Conservation (phyloP, 2,888 invertebrate species). For the Epiperipatus broadwayi region DNA sequence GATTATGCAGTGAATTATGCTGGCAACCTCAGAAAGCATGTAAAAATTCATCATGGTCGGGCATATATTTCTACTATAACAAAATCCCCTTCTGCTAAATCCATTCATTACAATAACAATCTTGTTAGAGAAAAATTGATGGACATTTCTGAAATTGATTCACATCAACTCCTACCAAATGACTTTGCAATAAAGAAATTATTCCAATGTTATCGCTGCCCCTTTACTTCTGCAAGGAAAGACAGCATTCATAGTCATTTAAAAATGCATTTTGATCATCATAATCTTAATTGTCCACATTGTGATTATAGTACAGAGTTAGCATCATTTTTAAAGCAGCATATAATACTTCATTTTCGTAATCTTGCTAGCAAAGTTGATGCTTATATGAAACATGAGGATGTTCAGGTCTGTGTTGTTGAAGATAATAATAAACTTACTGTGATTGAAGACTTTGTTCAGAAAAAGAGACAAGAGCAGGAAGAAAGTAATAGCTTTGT, state of each 20-base stretch:
- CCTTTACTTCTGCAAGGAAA: conserved; percentile 51
- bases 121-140: too few species aligned
- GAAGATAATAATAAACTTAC: too few species aligned
- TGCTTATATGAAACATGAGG: background rate
- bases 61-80: too few species aligned
- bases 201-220: conserved; percentile 54
- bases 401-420: too few species aligned
- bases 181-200: conserved; percentile 39
- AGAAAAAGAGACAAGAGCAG: too few species aligned
- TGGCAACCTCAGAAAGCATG: conserved; percentile 41
- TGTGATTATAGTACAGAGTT: conserved; percentile 62
- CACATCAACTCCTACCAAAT: conserved; percentile 17
- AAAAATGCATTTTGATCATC: conserved; percentile 47
- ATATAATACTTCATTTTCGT: conserved; percentile 53
- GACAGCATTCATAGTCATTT: conserved; percentile 55
- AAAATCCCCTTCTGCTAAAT: too few species aligned
- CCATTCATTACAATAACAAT: too few species aligned
- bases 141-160: conserved; percentile 21
- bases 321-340: conserved; percentile 52
- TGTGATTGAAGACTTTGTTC: too few species aligned
- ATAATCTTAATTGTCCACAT: conserved; percentile 49
- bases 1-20: conserved; percentile 41
- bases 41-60: conserved; percentile 33
- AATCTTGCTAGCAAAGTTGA: conserved; percentile 9
- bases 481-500: too few species aligned